Evolutionary conservation across 2,113 vertebrate species (phyloP).

Genomic region (Phylloscopus trochilus): DNA sequence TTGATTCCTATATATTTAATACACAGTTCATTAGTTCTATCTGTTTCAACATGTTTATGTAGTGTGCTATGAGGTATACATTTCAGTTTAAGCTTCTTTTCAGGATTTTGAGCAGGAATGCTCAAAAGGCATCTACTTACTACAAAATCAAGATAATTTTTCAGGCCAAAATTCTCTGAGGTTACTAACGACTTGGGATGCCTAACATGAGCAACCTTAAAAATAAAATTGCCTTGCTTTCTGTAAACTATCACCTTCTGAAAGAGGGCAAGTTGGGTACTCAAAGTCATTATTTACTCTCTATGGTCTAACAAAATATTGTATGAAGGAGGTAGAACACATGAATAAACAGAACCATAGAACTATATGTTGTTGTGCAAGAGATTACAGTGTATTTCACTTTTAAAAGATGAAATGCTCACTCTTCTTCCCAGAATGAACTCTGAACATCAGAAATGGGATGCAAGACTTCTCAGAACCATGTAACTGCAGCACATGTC

Average conservation of each 20-base stretch:
- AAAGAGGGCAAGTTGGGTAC: neutral
- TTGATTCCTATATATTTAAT: conserved; percentile 24
- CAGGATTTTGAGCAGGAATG: neutral
- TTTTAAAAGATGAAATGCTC: neutral
- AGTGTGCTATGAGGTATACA: neutral
- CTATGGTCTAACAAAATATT: neutral
- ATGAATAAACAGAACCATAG: neutral
- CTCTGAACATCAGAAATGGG: neutral
- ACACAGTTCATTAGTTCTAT: conserved; percentile 38
- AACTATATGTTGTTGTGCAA: neutral
- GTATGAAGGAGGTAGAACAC: neutral
- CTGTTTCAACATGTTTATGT: neutral
- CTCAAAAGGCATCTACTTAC: neutral
- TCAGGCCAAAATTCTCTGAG: neutral
- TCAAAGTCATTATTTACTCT: neutral
- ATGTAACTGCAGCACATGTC: neutral
- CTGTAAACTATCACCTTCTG: neutral
- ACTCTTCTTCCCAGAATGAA: neutral
- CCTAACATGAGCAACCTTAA: neutral
- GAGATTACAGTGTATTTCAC: neutral
- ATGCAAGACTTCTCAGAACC: neutral
- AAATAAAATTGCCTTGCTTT: neutral
- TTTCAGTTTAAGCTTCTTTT: neutral
- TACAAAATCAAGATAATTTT: neutral
- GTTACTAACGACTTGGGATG: neutral